phyloP scores from a whole-genome alignment of 1,140 invertebrate genomes.

The Neodiprion fabricii region DNA sequence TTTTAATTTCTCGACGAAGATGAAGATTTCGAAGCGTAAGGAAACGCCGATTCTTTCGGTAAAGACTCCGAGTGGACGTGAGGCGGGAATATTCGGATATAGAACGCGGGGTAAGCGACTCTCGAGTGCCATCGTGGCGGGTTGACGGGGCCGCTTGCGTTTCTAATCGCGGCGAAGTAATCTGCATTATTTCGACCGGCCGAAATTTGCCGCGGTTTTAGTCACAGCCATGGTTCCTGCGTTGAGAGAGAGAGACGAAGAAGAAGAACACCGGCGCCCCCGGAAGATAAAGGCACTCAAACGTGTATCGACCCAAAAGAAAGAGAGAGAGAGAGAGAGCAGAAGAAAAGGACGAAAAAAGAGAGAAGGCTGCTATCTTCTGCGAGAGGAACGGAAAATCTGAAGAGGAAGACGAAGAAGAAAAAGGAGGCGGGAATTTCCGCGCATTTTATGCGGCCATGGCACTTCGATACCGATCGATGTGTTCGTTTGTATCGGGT shows the following conservation, averaged over 20 bases:
- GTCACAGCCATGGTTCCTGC: slow-evolving; percentile 28
- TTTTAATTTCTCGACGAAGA: no score
- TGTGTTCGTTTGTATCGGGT: no score
- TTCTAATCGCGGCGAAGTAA: slow-evolving; percentile 53
- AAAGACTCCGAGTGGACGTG: no score
- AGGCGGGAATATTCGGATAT: no score
- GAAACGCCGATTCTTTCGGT: slow-evolving; percentile 39
- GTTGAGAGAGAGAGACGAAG: not conserved
- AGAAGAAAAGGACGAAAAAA: not conserved
- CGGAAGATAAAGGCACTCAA: no score
- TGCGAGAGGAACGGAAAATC: slow-evolving; percentile 29
- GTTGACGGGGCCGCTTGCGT: slow-evolving; percentile 35
- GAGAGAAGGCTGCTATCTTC: not conserved
- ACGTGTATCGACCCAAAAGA: no score
- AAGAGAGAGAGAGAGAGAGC: slow-evolving; percentile 14
- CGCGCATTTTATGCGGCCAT: no score
- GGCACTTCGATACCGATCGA: no score
- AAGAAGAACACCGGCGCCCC: slow-evolving; percentile 17
- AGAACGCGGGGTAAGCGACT: slow-evolving; percentile 52
- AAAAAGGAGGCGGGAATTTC: not conserved
- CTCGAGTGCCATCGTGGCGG: slow-evolving; percentile 45
- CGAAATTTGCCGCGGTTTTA: slow-evolving; percentile 35
- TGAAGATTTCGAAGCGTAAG: slow-evolving; percentile 18
- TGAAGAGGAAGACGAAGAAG: slow-evolving; percentile 27
- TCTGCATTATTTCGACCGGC: slow-evolving; percentile 51